Evolutionary conservation across 2,888 invertebrate genomes (phyloP).

Genomic region (Meteorus colon): DNA sequence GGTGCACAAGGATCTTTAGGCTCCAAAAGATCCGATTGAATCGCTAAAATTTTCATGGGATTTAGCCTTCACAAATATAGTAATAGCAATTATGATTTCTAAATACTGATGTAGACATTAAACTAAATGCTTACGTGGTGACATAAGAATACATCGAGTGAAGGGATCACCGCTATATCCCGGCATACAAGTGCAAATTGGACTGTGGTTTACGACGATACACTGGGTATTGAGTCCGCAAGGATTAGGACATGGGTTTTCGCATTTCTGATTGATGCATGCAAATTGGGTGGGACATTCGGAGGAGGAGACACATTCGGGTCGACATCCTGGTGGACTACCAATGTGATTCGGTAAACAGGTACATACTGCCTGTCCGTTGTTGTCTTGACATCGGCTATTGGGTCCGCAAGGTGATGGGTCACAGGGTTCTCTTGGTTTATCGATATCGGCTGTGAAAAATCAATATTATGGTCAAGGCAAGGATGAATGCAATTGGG

Average conservation of each 20-base stretch:
- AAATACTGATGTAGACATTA: conserved; percentile 1
- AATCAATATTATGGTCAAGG: conserved; percentile 21
- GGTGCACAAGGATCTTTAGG: conserved; percentile 79
- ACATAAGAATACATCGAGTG: conserved; percentile 57
- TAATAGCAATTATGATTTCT: conserved; percentile 4
- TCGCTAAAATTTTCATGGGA: conserved; percentile 51
- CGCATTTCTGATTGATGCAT: conserved; percentile 87
- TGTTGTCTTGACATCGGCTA: conserved; percentile 83
- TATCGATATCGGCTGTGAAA: conserved; percentile 37
- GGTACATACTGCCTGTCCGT: conserved; percentile 83
- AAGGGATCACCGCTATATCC: conserved; percentile 86
- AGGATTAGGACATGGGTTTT: conserved; percentile 88
- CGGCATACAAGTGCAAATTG: conserved; percentile 83
- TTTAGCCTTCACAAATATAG: neutral
- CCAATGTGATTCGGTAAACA: conserved; percentile 83
- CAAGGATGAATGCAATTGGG: neutral
- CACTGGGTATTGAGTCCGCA: conserved; percentile 86
- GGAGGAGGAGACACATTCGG: conserved; percentile 84
- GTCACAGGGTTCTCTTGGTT: conserved; percentile 75
- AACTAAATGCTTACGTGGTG: conserved; percentile 59
- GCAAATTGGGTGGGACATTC: conserved; percentile 85
- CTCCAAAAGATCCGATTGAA: conserved; percentile 25
- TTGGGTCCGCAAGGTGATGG: conserved; percentile 87
- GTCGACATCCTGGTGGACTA: conserved; percentile 85
- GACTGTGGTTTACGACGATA: conserved; percentile 86